Conservation (phyloP, 2,113 vertebrate genomes). For the Falco punctatus region DNA sequence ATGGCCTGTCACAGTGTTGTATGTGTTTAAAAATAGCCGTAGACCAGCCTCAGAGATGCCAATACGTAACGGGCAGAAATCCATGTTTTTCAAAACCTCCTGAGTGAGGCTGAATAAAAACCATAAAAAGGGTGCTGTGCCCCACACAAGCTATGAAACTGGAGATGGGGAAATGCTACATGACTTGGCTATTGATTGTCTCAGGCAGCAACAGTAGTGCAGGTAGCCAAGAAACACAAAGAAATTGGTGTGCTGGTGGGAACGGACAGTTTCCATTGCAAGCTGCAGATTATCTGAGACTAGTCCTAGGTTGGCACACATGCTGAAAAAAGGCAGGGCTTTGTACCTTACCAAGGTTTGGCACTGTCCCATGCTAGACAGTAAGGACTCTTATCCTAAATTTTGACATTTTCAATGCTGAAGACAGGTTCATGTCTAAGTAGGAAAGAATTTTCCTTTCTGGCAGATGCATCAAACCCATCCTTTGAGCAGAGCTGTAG, state of each 20-base stretch:
- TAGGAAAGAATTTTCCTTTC: neutral
- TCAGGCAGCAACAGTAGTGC: neutral
- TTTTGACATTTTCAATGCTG: neutral
- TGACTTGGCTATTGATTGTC: neutral
- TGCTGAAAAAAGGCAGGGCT: neutral
- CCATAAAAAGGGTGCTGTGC: neutral
- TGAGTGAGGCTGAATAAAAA: neutral
- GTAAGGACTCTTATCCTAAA: neutral
- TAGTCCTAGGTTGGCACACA: neutral
- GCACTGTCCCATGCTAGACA: neutral
- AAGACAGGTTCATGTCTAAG: neutral
- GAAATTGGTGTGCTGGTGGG: neutral
- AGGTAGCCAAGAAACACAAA: neutral
- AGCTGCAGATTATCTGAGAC: neutral
- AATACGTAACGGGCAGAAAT: neutral
- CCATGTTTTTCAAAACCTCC: neutral
- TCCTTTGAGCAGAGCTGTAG: neutral
- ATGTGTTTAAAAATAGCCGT: constrained; percentile 7
- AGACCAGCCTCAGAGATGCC: constrained; percentile 6
- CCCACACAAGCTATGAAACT: neutral
- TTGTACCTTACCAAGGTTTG: neutral
- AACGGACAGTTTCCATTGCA: neutral
- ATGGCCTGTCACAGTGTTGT: neutral
- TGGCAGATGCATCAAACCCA: neutral
- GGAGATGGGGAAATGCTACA: neutral